Percentiles rank a stretch among this genome's conserved stretches.
Conservation (phyloP, 1,140 invertebrate genomes). For the Sinella curviseta region DNA sequence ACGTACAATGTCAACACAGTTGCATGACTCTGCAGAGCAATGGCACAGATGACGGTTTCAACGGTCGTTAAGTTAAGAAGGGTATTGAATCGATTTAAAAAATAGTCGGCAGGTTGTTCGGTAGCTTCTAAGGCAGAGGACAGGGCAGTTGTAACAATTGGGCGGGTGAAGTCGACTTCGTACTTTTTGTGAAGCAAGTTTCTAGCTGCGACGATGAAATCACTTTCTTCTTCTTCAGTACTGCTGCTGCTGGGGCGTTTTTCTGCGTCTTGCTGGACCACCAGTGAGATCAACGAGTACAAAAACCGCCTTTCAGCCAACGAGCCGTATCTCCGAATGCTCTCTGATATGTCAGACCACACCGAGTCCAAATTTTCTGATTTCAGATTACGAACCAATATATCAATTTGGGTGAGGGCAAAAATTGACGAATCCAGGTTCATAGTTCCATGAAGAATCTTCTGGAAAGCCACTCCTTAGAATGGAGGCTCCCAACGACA, state of each 20-base stretch:
- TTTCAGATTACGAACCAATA: constrained; percentile 79
- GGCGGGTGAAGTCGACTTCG: constrained; percentile 34
- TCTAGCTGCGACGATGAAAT: neutral
- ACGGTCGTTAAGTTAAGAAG: constrained; percentile 5
- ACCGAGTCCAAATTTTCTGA: constrained; percentile 33
- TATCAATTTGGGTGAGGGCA: constrained; percentile 96
- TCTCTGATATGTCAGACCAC: constrained; percentile 39
- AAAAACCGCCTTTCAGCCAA: constrained; percentile 60
- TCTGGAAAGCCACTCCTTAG: constrained; percentile 38
- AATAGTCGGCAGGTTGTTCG: constrained; percentile 22
- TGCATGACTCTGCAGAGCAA: constrained; percentile 21
- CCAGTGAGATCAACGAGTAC: constrained; percentile 43
- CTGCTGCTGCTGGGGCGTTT: neutral
- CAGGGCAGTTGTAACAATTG: constrained; percentile 38
- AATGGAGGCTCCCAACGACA: constrained; percentile 34
- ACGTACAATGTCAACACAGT: constrained; percentile 13
- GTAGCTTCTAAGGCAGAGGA: constrained; percentile 29
- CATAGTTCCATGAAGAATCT: constrained; percentile 87
- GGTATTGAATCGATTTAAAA: constrained; percentile 21
- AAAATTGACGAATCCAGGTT: constrained; percentile 96
- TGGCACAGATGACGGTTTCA: constrained; percentile 19
- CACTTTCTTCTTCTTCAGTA: neutral
- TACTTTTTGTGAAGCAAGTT: constrained; percentile 21
- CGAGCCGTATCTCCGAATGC: constrained; percentile 64
- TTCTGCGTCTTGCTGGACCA: constrained; percentile 26